These are phyloP conservation scores for Rhabdomys pumilio DNA, from an alignment of 2,797 vertebrate species.

Conservation along the genomic window DNA sequence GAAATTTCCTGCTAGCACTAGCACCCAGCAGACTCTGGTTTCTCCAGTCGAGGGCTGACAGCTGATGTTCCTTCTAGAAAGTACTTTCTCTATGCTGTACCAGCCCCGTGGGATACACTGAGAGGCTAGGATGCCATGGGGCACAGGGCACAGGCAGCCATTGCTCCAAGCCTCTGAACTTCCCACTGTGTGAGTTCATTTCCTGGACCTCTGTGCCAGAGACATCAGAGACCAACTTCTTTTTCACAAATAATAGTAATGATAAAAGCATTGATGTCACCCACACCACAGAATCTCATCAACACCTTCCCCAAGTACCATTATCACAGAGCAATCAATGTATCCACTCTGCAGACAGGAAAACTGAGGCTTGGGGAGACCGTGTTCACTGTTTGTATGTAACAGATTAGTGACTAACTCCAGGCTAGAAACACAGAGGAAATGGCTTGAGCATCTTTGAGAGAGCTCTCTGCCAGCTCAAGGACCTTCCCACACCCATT, in stretches of 20 bases:
- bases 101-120: accelerated
- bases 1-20: background rate
- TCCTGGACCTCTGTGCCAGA: background rate
- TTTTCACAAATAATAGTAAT: background rate
- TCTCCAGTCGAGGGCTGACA: accelerated
- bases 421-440: background rate
- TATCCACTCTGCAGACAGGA: background rate
- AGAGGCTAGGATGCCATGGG: no score
- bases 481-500: background rate
- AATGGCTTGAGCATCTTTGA: background rate
- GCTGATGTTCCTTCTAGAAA: background rate
- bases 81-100: background rate
- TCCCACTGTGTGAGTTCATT: background rate
- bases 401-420: background rate
- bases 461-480: background rate
- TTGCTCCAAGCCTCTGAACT: background rate
- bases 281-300: background rate
- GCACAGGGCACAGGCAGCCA: no score
- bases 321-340: background rate
- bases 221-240: background rate
- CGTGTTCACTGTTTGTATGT: background rate
- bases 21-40: no score
- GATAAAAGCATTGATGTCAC: background rate
- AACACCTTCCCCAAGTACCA: background rate
- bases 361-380: background rate